Percentiles rank a stretch among this genome's conserved stretches.
phyloP scores from a whole-genome alignment of 2,113 vertebrate genomes.

The Megaceryle maxima region DNA sequence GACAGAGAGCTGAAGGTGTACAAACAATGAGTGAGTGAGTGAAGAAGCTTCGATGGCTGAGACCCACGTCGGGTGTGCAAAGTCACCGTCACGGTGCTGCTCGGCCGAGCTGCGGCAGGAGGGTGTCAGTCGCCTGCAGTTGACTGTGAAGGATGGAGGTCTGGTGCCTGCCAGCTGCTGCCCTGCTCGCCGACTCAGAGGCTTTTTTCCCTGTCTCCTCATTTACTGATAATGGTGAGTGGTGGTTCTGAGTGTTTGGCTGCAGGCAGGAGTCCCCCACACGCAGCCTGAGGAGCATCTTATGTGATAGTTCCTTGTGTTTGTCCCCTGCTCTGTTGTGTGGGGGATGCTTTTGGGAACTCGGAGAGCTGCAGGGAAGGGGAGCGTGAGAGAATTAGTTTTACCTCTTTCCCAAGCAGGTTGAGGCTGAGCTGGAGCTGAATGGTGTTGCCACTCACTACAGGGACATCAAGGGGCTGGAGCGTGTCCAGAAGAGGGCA shows the following conservation, averaged over 20 bases:
- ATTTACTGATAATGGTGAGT: no score
- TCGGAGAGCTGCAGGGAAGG: not conserved
- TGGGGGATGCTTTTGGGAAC: not conserved
- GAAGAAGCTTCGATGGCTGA: rapidly evolving
- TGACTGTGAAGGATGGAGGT: not conserved
- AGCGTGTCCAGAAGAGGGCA: no score
- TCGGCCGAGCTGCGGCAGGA: rapidly evolving
- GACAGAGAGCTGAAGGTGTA: not conserved
- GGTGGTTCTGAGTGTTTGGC: not conserved
- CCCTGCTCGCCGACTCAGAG: rapidly evolving
- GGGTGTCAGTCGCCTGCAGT: not conserved
- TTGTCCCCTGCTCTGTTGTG: not conserved
- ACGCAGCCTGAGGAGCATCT: not conserved
- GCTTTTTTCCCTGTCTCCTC: not conserved
- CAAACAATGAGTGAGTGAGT: not conserved
- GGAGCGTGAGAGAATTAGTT: rapidly evolving
- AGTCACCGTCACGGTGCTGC: not conserved
- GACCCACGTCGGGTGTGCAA: rapidly evolving
- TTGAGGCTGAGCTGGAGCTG: not conserved
- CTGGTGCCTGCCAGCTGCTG: not conserved
- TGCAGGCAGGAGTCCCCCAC: not conserved
- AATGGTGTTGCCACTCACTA: not conserved
- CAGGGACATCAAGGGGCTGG: no score
- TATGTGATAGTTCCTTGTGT: rapidly evolving
- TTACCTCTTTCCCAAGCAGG: not conserved